Evolutionary conservation across 30 jellyfish, hydroid and myxozoan genomes (phyloP).

Genomic region (Hydractinia echinata): DNA sequence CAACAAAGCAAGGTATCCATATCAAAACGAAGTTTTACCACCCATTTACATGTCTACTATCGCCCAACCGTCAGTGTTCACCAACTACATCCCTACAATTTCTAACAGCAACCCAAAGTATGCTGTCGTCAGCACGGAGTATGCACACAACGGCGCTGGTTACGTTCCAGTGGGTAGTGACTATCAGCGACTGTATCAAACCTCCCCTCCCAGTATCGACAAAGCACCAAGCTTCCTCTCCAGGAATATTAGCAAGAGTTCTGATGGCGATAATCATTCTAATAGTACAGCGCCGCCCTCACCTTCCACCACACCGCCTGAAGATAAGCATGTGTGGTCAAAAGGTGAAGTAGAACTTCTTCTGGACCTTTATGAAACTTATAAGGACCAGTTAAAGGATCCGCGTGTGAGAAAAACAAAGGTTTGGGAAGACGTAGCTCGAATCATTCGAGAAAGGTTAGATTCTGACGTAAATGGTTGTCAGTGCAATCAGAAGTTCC

Average conservation of each 20-base stretch:
- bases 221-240: slow-evolving; percentile 26
- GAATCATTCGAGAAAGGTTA: slow-evolving; percentile 38
- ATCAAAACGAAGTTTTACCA: slow-evolving; percentile 5
- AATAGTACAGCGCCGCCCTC: slow-evolving; percentile 7
- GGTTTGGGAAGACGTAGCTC: slow-evolving; percentile 75
- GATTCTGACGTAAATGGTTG: slow-evolving; percentile 66
- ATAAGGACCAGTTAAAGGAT: slow-evolving; percentile 52
- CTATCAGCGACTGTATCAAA: slow-evolving; percentile 11
- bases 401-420: slow-evolving; percentile 78
- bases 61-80: not conserved
- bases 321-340: slow-evolving; percentile 79
- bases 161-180: not conserved
- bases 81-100: not conserved
- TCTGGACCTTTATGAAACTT: slow-evolving; percentile 61
- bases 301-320: slow-evolving; percentile 41
- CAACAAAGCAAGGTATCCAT: not conserved
- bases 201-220: slow-evolving; percentile 32
- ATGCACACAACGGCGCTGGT: no score
- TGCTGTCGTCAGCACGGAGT: not conserved
- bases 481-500: slow-evolving; percentile 74
- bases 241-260: not conserved
- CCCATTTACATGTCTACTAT: slow-evolving; percentile 11
- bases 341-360: slow-evolving; percentile 70
- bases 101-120: not conserved
- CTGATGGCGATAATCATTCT: slow-evolving; percentile 7